Evolutionary conservation across 1,140 invertebrate species (phyloP).

Genomic region (Caenorhabditis elegans): WBcel235 BX284606.5:8655001-8655500

Average conservation of each 20-base stretch:
- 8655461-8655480: neutral
- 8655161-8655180: too few species aligned
- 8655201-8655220: neutral
- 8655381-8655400: slow-evolving; percentile 3
- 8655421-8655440: neutral
- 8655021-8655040: too few species aligned
- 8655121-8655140: too few species aligned
- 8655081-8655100: too few species aligned
- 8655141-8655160: too few species aligned
- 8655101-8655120: too few species aligned
- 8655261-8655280: neutral
- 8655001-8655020: too few species aligned
- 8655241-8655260: neutral
- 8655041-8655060: too few species aligned
- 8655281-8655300: slow-evolving; percentile 27
- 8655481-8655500: neutral
- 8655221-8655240: neutral
- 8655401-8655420: neutral
- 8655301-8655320: slow-evolving; percentile 22
- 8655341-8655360: slow-evolving; percentile 6
- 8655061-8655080: too few species aligned
- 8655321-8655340: slow-evolving; percentile 28
- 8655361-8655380: slow-evolving; percentile 28
- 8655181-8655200: neutral
- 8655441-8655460: neutral